phyloP scores from a whole-genome alignment of 1,140 invertebrate species.

The Diorhabda elongata region DNA sequence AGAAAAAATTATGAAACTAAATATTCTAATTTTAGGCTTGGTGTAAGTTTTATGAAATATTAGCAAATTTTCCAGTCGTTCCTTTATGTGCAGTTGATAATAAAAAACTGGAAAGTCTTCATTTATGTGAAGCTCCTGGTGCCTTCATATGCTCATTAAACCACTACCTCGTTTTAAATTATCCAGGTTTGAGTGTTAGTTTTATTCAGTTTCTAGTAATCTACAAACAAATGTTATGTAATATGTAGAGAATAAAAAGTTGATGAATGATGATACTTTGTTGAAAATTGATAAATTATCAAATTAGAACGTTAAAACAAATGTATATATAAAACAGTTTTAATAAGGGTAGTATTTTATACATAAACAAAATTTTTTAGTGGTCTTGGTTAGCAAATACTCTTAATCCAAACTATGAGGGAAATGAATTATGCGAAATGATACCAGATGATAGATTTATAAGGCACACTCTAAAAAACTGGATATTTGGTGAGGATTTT shows the following conservation, averaged over 20 bases:
- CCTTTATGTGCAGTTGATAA: slow-evolving; percentile 39
- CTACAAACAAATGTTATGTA: too few relatives aligned
- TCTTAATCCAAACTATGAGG: slow-evolving; percentile 90
- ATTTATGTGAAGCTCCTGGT: slow-evolving; percentile 93
- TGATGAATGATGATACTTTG: too few relatives aligned
- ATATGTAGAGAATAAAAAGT: too few relatives aligned
- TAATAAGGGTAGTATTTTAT: too few relatives aligned
- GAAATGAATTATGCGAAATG: slow-evolving; percentile 67
- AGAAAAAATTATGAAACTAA: not conserved
- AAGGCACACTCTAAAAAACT: slow-evolving; percentile 67
- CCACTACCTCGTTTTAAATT: slow-evolving; percentile 69
- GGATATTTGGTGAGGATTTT: slow-evolving; percentile 81
- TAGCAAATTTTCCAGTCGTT: slow-evolving; percentile 62
- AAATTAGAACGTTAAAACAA: not conserved
- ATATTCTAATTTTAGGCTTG: slow-evolving; percentile 61
- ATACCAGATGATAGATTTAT: slow-evolving; percentile 86
- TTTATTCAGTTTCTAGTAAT: not conserved
- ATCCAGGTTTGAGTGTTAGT: slow-evolving; percentile 53
- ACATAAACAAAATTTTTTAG: slow-evolving; percentile 44
- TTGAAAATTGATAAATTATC: too few relatives aligned
- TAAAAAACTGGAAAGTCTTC: slow-evolving; percentile 63
- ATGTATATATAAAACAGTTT: not conserved
- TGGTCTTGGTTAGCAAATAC: slow-evolving; percentile 85
- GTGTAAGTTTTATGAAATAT: slow-evolving; percentile 88
- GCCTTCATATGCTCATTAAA: slow-evolving; percentile 88